phyloP scores from a whole-genome alignment of 2,888 invertebrate genomes.

The Acleris laterana region DNA sequence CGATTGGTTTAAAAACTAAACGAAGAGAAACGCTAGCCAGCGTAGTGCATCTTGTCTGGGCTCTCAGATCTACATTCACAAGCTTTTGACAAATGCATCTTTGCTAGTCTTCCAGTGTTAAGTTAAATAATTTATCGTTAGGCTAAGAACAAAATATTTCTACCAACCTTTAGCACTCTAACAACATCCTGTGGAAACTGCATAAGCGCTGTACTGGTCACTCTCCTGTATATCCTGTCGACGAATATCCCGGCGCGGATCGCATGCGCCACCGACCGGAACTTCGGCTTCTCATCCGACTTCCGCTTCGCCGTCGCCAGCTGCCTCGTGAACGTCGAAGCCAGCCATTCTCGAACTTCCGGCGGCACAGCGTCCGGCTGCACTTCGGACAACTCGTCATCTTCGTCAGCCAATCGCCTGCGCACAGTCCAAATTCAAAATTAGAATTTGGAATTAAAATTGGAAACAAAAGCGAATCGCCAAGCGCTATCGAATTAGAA shows the following conservation, averaged over 20 bases:
- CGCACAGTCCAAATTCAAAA: constrained; percentile 50
- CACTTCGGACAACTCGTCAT: constrained; percentile 97
- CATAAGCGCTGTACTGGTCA: constrained; percentile 90
- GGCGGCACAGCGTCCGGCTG: constrained; percentile 98
- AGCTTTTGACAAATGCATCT: too few relatives aligned
- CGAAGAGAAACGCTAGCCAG: too few relatives aligned
- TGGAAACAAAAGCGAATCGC: constrained; percentile 15
- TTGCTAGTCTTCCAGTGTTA: too few relatives aligned
- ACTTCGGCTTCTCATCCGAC: constrained; percentile 93
- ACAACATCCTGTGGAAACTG: constrained; percentile 95
- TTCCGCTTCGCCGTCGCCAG: constrained; percentile 90
- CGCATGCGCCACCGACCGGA: constrained; percentile 97
- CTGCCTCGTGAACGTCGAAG: constrained; percentile 97
- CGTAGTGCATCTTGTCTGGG: too few relatives aligned
- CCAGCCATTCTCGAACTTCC: constrained; percentile 98
- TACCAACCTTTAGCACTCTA: constrained; percentile 91
- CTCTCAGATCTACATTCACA: too few relatives aligned
- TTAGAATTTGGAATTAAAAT: constrained; percentile 4
- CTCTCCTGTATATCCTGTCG: constrained; percentile 95
- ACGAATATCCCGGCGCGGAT: constrained; percentile 98
- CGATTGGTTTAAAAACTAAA: too few relatives aligned
- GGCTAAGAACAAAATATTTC: not conserved
- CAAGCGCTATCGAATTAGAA: constrained; percentile 11
- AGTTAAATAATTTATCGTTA: too few relatives aligned
- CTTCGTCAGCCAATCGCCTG: constrained; percentile 94